phyloP scores from a whole-genome alignment of 2,113 vertebrate species.

The Erinaceus europaeus region DNA sequence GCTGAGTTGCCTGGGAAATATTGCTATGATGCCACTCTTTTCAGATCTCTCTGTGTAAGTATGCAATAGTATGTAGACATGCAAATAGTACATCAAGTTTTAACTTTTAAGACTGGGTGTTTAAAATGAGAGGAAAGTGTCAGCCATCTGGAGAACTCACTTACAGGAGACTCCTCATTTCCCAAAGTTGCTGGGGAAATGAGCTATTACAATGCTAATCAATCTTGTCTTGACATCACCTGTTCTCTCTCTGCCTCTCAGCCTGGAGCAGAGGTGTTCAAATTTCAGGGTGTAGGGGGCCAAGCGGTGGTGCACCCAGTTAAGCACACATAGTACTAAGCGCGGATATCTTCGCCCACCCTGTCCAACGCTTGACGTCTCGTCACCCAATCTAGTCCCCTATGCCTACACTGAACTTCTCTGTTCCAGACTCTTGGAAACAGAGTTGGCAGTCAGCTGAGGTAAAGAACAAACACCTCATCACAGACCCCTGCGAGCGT shows the following conservation, averaged over 20 bases:
- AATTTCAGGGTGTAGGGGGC: not conserved
- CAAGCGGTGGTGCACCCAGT: too few relatives aligned
- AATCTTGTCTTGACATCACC: constrained; percentile 27
- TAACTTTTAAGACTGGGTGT: constrained; percentile 21
- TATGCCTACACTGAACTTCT: too few relatives aligned
- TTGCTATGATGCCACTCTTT: not conserved
- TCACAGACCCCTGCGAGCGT: too few relatives aligned
- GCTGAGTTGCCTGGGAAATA: not conserved
- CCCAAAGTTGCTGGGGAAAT: constrained; percentile 28
- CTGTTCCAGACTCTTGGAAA: too few relatives aligned
- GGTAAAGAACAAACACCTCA: too few relatives aligned
- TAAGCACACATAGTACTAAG: too few relatives aligned
- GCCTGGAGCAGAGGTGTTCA: not conserved
- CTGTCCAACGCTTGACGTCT: too few relatives aligned
- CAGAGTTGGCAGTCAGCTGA: too few relatives aligned
- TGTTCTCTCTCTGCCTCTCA: not conserved
- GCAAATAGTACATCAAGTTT: not conserved
- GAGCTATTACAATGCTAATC: not conserved
- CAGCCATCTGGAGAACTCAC: constrained; percentile 15
- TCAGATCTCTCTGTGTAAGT: constrained; percentile 5
- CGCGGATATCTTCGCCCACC: too few relatives aligned
- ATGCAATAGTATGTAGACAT: not conserved
- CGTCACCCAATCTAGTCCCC: too few relatives aligned
- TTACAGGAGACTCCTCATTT: constrained; percentile 34
- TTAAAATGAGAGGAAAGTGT: constrained; percentile 36